phyloP scores from a whole-genome alignment of 2,113 vertebrate genomes.

The Accipiter cooperii region DNA sequence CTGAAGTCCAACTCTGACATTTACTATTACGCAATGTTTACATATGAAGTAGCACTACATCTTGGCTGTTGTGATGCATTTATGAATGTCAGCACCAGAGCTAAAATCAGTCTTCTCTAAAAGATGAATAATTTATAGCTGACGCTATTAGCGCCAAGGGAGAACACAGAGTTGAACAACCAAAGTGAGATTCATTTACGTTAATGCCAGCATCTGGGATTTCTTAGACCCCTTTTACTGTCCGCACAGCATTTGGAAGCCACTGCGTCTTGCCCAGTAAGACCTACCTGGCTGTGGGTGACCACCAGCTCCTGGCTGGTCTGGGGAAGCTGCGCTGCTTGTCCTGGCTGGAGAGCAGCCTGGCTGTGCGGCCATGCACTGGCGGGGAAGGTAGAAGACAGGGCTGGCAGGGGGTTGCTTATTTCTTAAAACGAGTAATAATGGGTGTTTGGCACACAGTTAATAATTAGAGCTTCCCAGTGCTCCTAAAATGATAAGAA shows the following conservation, averaged over 20 bases:
- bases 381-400: not conserved
- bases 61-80: not conserved
- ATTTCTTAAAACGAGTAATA: not conserved
- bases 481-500: slow-evolving; percentile 3
- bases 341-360: not conserved
- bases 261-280: not conserved
- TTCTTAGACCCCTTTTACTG: not conserved
- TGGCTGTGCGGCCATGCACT: rapidly evolving
- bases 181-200: not conserved
- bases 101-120: not conserved
- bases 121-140: not conserved
- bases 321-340: rapidly evolving
- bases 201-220: not conserved
- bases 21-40: not conserved
- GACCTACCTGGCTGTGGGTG: not conserved
- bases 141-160: rapidly evolving
- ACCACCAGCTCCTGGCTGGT: not conserved
- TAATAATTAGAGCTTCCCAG: not conserved
- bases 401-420: not conserved
- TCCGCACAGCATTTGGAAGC: not conserved
- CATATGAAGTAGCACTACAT: not conserved
- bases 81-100: not conserved
- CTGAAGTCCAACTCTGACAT: not conserved
- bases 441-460: not conserved
- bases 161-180: not conserved